Base-by-base conservation (phyloP, 1,140 invertebrate genomes). In the Berghia stephanieae region DNA sequence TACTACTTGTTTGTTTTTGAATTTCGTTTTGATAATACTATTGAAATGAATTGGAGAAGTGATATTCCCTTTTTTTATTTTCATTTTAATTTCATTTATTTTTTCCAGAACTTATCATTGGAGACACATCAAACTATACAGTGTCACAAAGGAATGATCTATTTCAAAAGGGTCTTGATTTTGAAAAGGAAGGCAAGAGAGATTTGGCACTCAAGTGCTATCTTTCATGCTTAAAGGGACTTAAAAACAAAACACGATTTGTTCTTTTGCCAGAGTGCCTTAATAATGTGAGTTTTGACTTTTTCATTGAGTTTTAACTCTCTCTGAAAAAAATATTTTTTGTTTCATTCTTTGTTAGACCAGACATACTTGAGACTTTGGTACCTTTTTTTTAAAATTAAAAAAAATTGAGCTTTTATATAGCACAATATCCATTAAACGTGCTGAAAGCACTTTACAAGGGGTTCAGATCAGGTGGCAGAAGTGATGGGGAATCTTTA, bases 231-330 rank as follows among this genome's bases (percentile, higher is more conserved):
- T 60, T 88, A 34, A 78, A 78, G 24, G 82, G 84, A 36, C 75
- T 88, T 2, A 79, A 83, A 70, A 66, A 78, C 40, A 77, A 84
- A 60, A 80, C 82, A 5, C 77, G 75, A 34, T 88, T 88, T 77
- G 75, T 82, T 3, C 75, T 85, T 16, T 75, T 88, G 34, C 87
- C 87, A 40, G 83, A 87, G 71, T 88, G 87, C 66, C 79, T 88
- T 10, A 80, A 83, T 79, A 85, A 83, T 83, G 86, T 86, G 77
- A 84, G 85, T 81, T 43, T n/a, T n/a, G n/a, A n/a, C n/a, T n/a
- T n/a, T n/a, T n/a, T n/a, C n/a, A n/a, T n/a, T n/a, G n/a, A n/a
- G n/a, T n/a, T n/a, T n/a, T n/a, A n/a, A n/a, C n/a, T n/a, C n/a
- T n/a, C n/a, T n/a, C n/a, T n/a, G n/a, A n/a, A n/a, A n/a, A n/a